Conservation (phyloP, 2,797 vertebrate genomes). For the Vireo griseus region DNA sequence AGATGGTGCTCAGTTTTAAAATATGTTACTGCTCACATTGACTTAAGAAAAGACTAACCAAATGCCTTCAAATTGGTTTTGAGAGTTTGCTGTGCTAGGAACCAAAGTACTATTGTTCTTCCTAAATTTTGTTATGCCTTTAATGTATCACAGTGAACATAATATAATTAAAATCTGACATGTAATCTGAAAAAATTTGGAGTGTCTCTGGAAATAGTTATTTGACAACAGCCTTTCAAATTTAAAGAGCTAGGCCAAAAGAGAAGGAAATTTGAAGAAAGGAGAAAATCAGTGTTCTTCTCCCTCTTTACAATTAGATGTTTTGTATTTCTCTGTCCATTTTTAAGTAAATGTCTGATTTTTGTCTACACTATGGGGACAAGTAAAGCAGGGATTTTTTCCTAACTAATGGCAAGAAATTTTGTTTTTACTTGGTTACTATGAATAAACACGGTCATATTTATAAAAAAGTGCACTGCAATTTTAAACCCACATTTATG, state of each 20-base stretch:
- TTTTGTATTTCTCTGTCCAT: background rate
- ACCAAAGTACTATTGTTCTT: background rate
- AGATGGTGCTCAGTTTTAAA: background rate
- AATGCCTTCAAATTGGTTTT: background rate
- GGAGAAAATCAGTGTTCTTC: background rate
- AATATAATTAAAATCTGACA: background rate
- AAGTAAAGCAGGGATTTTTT: background rate
- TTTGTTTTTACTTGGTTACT: background rate
- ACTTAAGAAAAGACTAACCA: background rate
- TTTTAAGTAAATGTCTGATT: background rate
- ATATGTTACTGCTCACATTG: background rate
- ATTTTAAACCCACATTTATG: background rate
- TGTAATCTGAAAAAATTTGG: background rate
- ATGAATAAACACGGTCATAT: background rate
- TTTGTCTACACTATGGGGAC: background rate
- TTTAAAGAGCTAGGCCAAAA: background rate
- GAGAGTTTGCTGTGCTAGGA: background rate
- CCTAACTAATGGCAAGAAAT: background rate
- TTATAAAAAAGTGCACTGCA: background rate
- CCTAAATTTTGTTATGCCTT: background rate
- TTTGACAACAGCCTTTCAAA: background rate
- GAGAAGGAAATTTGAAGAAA: background rate
- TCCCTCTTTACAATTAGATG: background rate
- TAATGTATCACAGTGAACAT: background rate
- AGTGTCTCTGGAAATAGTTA: background rate